Conservation (phyloP, 2,888 invertebrate species). For the Onchidella celtica region DNA sequence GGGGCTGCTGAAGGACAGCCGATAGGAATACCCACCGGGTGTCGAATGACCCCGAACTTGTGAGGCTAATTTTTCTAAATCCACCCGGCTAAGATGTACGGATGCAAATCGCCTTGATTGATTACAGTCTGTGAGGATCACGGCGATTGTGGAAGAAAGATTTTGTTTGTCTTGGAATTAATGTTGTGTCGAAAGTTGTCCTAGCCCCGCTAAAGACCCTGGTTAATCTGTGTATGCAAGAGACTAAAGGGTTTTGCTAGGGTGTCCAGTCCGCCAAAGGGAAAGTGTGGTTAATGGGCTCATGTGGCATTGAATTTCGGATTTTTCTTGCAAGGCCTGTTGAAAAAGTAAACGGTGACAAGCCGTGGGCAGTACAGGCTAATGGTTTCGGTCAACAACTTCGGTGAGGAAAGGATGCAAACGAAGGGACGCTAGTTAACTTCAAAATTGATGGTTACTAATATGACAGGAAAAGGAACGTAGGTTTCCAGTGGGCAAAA, state of each 20-base stretch:
- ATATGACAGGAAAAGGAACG: too few species aligned
- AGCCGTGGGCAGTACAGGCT: background rate
- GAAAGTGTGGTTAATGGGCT: constrained; percentile 19
- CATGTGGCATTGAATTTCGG: background rate
- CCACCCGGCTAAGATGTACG: background rate
- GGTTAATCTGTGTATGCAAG: constrained; percentile 9
- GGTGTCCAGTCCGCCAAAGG: background rate
- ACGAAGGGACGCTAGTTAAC: background rate
- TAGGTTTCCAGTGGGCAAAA: too few species aligned
- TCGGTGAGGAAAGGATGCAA: background rate
- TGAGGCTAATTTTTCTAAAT: background rate
- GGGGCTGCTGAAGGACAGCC: too few species aligned
- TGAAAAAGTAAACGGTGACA: constrained; percentile 1
- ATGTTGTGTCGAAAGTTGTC: constrained; percentile 10
- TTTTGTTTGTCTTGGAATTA: constrained; percentile 15
- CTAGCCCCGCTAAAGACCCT: constrained; percentile 4
- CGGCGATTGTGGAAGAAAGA: background rate
- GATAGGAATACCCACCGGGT: background rate
- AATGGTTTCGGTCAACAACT: too few species aligned
- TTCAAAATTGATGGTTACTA: too few species aligned
- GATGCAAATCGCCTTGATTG: constrained; percentile 4
- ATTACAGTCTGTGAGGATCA: background rate
- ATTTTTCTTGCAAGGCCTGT: background rate
- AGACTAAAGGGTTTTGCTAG: constrained; percentile 5
- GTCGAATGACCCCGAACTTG: background rate